These are phyloP conservation scores for Gymnarchus niloticus DNA, from an alignment of 2,113 vertebrate genomes.

Conservation along the genomic window DNA sequence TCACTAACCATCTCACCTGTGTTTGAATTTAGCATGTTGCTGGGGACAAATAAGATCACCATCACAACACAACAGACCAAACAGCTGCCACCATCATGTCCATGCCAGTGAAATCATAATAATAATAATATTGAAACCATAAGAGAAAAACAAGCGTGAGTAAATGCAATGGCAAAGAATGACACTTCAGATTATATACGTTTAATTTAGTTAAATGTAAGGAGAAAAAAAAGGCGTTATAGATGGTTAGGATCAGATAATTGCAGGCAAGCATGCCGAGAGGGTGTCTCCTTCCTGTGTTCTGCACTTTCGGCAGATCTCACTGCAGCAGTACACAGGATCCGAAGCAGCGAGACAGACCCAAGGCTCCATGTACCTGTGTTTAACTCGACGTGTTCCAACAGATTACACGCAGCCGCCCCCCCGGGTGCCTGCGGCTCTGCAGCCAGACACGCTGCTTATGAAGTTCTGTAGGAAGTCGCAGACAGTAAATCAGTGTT, in stretches of 20 bases:
- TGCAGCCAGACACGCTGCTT: conserved; percentile 31
- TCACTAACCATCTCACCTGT: no score
- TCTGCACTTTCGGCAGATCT: conserved; percentile 49
- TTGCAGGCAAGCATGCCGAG: conserved; percentile 47
- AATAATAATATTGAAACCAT: neutral
- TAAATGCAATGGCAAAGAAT: neutral
- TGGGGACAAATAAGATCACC: conserved; percentile 8
- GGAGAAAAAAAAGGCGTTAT: neutral
- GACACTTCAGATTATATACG: neutral
- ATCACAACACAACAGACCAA: neutral
- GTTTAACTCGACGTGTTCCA: conserved; percentile 52
- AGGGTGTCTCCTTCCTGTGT: conserved; percentile 47
- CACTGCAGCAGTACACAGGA: conserved; percentile 50
- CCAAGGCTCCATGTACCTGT: conserved; percentile 52
- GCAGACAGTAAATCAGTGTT: conserved; percentile 53
- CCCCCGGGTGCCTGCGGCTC: conserved; percentile 27
- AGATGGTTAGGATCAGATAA: conserved; percentile 32
- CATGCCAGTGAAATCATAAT: neutral
- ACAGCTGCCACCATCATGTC: neutral
- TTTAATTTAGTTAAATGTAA: neutral
- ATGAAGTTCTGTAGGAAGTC: conserved; percentile 52
- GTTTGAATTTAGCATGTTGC: conserved; percentile 44
- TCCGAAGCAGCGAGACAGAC: conserved; percentile 46
- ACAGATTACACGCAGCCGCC: conserved; percentile 38
- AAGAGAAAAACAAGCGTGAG: neutral